phyloP scores from a whole-genome alignment of 2,113 vertebrate species.

The Crotalus tigris region DNA sequence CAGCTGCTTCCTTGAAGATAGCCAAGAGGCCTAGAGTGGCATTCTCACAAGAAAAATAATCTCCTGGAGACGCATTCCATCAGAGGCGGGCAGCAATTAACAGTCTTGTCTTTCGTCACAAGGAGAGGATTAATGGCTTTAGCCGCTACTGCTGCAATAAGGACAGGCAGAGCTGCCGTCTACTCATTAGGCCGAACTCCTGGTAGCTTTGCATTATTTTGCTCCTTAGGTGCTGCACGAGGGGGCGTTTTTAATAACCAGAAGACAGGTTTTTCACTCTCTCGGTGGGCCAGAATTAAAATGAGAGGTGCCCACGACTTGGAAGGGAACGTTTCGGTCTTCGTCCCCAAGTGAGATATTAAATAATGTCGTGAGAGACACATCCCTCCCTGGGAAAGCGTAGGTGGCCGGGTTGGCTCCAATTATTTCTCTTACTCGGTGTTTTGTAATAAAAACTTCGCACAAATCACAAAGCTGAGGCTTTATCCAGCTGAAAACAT shows the following conservation, averaged over 20 bases:
- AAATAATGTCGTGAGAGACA: constrained; percentile 41
- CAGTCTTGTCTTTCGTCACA: constrained; percentile 28
- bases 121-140: constrained; percentile 36
- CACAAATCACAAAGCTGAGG: constrained; percentile 57
- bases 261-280: neutral
- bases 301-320: constrained; percentile 7
- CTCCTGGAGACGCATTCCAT: constrained; percentile 17
- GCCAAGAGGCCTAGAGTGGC: constrained; percentile 3
- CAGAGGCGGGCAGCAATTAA: constrained; percentile 39
- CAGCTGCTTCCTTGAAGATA: constrained; percentile 13
- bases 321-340: neutral
- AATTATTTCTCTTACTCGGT: constrained; percentile 53
- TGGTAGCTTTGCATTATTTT: constrained; percentile 26
- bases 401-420: constrained; percentile 44
- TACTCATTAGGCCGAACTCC: neutral
- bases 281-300: neutral
- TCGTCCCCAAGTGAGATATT: constrained; percentile 11
- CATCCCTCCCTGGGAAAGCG: constrained; percentile 40
- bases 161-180: neutral
- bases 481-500: constrained; percentile 61
- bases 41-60: constrained; percentile 43
- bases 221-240: constrained; percentile 14
- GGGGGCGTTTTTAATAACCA: neutral
- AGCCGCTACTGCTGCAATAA: constrained; percentile 31
- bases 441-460: constrained; percentile 66